Evolutionary conservation across 2,888 invertebrate species (phyloP).

Genomic region (Parnassius orleans): DNA sequence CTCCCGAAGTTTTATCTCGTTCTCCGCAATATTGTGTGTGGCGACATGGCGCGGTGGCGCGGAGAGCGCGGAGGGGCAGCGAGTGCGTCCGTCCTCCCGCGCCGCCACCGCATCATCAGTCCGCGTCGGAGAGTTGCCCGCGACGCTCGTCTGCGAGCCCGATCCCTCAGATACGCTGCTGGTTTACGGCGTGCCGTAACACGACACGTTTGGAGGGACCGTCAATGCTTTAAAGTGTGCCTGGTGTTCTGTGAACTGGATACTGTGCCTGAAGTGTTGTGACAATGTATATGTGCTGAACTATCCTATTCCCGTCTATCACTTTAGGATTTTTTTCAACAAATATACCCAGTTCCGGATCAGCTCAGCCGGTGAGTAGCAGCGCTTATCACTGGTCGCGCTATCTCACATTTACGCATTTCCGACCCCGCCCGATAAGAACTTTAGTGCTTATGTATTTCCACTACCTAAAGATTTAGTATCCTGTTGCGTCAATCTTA

Average conservation of each 20-base stretch:
- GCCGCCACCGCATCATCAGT: conserved; percentile 75
- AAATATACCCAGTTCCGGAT: conserved; percentile 75
- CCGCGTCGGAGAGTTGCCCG: conserved; percentile 75
- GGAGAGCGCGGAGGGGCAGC: conserved; percentile 44
- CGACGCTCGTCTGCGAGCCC: conserved; percentile 73
- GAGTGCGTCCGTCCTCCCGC: conserved; percentile 72
- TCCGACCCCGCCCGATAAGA: conserved; percentile 80
- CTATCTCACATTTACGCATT: conserved; percentile 79
- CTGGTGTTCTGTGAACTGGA: conserved; percentile 74
- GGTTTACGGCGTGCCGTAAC: conserved; percentile 80
- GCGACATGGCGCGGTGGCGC: conserved; percentile 37
- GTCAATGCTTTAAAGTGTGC: conserved; percentile 71
- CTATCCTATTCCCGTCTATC: conserved; percentile 52
- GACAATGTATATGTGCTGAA: conserved; percentile 74
- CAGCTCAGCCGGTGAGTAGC: conserved; percentile 79
- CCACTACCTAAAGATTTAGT: conserved; percentile 19
- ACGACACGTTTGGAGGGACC: conserved; percentile 81
- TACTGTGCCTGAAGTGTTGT: conserved; percentile 75
- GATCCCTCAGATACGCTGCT: conserved; percentile 81
- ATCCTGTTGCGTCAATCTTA: too few species aligned
- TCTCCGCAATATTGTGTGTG: conserved; percentile 59
- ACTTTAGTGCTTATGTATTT: conserved; percentile 42
- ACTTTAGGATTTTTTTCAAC: conserved; percentile 65
- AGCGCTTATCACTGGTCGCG: conserved; percentile 76
- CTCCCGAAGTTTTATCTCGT: conserved; percentile 74